Evolutionary conservation across 2,888 invertebrate genomes (phyloP), one percentile per base, ranked within the genome.

Genomic region (Glaucopsyche alexis): DNA sequence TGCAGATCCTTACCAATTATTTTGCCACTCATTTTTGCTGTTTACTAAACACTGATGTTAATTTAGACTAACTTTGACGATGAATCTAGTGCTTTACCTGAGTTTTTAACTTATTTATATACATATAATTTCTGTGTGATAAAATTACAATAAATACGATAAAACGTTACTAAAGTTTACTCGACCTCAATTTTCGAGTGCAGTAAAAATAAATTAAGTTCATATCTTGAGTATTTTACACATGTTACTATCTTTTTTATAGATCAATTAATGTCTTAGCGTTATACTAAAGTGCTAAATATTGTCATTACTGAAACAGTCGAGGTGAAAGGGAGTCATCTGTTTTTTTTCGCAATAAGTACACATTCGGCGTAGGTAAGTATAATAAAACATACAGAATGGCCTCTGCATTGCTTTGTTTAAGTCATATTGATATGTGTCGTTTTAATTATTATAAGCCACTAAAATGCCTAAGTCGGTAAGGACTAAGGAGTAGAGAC

Each of bases 121-220:
- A 77, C 77, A 67, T 29, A 45, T 64, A 67, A 78, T 84, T 85
- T 87, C 86, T 85, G 84, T 81, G 81, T 77, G 82, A 83, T 86
- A 82, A 84, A 71, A 60, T 29, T 81, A 78, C 78, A 75, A 49
- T 77, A 79, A 81, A 81, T 82, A 82, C 80, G 82, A 84, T 83
- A 75, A 77, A 60, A 52, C 19, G 42, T 66, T 65, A 65, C 72
- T 72, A 19, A 50, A 72, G 19, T 65, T 50, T 72, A 55, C 52
- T 72, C 29, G 67, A 67, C 72, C 72, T 72, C 19, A 67, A 72
- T 72, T 50, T 67, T 52, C 29, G 11, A 72, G 72, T 72, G 50
- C 42, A 67, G 19, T 69, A 14, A 47, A 47, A 69, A 47, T 49
- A 47, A 19, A 69, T 67, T 67, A 60, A 60, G 60, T 60, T 29